A percentile compares a stretch with the other conserved stretches of the same genome.
These are phyloP conservation scores for Cichlasoma orientale DNA, from an alignment of 2,797 vertebrate genomes.

Conservation along the genomic window DNA sequence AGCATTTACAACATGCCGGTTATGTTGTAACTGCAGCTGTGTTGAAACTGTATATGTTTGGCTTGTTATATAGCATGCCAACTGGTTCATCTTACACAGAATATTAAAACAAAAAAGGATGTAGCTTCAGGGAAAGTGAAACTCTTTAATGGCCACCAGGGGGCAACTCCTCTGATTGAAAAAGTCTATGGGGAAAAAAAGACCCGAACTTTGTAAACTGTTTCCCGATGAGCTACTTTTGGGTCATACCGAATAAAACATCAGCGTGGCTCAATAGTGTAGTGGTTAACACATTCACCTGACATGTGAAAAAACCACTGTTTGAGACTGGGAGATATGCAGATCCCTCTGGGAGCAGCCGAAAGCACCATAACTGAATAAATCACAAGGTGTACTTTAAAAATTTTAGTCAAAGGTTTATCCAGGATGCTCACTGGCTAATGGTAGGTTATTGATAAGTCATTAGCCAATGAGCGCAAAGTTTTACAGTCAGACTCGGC, in stretches of 20 bases:
- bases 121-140: neutral
- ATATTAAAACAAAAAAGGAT: neutral
- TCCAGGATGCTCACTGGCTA: neutral
- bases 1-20: neutral
- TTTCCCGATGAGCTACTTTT: neutral
- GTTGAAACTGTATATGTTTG: neutral
- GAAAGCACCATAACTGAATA: neutral
- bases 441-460: neutral
- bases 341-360: too few species aligned
- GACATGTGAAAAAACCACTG: neutral
- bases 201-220: neutral
- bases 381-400: neutral
- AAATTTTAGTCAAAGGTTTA: neutral
- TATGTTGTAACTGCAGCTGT: neutral
- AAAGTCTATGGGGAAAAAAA: neutral
- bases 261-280: neutral
- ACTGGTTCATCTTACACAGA: neutral
- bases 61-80: neutral
- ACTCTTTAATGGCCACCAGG: neutral
- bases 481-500: fast-evolving
- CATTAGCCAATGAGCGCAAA: neutral
- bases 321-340: neutral
- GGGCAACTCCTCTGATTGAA: neutral
- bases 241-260: neutral
- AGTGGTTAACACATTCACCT: neutral